phyloP scores from a whole-genome alignment of 2,113 vertebrate genomes.

The Psettodes erumei region DNA sequence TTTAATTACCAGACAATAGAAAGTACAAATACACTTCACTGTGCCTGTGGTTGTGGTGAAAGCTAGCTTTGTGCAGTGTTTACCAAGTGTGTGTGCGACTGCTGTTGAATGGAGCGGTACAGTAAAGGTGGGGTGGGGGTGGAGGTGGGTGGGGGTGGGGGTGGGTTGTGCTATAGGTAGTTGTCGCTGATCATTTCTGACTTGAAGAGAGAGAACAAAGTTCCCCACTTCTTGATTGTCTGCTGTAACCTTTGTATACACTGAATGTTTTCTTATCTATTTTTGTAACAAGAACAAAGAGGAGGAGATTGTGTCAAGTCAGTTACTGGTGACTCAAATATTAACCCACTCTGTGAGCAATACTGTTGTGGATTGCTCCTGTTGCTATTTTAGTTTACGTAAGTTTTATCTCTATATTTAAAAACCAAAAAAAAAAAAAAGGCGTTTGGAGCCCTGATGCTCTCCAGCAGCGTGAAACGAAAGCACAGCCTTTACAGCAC shows the following conservation, averaged over 20 bases:
- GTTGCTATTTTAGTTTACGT: conserved; percentile 28
- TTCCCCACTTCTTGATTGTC: conserved; percentile 68
- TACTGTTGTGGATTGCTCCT: conserved; percentile 52
- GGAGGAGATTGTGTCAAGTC: conserved; percentile 27
- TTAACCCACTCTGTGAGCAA: conserved; percentile 61
- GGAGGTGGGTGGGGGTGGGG: too few relatives aligned
- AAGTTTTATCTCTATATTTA: too few relatives aligned
- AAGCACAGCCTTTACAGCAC: conserved; percentile 72
- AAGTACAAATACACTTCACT: conserved; percentile 52
- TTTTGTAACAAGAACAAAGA: conserved; percentile 77
- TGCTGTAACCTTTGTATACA: conserved; percentile 65
- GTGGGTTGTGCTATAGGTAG: conserved; percentile 38
- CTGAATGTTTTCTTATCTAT: conserved; percentile 81
- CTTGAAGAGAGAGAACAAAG: conserved; percentile 53
- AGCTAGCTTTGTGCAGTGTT: conserved; percentile 70
- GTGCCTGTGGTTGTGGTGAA: conserved; percentile 71
- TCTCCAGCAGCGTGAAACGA: conserved; percentile 65
- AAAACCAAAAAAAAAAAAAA: too few relatives aligned
- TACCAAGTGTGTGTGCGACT: conserved; percentile 20
- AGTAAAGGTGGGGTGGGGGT: conserved; percentile 18
- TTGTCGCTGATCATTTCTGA: conserved; percentile 57
- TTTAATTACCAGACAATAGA: conserved; percentile 25
- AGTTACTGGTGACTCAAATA: conserved; percentile 48
- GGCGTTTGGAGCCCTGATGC: conserved; percentile 65
- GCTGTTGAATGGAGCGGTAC: conserved; percentile 30